Percentiles rank a stretch among this genome's conserved stretches.
Conservation (phyloP, 2,113 vertebrate species). For the Petroica traversi region DNA sequence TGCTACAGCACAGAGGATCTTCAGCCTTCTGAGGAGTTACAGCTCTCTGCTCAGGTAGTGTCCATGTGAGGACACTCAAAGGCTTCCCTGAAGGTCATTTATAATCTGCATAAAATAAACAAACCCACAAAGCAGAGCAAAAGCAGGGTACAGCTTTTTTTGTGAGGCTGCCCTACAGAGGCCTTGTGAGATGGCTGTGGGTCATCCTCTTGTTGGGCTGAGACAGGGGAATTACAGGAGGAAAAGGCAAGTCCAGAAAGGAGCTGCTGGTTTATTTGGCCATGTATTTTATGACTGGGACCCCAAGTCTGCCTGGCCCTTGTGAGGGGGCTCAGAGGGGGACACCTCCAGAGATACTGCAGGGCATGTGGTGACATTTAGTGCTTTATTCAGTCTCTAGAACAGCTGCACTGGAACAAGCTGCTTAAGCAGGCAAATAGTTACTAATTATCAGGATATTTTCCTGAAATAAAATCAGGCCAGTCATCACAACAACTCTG, state of each 20-base stretch:
- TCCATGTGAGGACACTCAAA: not conserved
- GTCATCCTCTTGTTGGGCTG: not conserved
- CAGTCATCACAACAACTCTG: not conserved
- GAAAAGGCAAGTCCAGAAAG: not conserved
- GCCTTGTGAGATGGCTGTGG: not conserved
- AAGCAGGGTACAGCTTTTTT: not conserved
- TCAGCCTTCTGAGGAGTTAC: not conserved
- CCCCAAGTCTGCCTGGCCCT: too few relatives aligned
- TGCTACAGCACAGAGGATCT: not conserved
- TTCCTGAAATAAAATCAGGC: not conserved
- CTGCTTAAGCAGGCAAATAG: not conserved
- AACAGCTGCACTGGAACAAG: not conserved
- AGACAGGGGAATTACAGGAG: not conserved
- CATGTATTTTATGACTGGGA: not conserved
- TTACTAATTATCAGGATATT: not conserved
- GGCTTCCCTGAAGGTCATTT: not conserved
- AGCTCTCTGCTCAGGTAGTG: not conserved
- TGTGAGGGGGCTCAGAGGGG: fast-evolving
- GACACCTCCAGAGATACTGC: not conserved
- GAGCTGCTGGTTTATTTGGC: not conserved
- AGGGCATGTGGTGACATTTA: not conserved
- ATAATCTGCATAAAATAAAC: not conserved
- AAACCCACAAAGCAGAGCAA: not conserved
- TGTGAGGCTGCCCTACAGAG: not conserved
- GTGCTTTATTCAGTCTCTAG: not conserved